Evolutionary conservation across 2,113 vertebrate genomes (phyloP), one percentile per base, ranked within the genome.

Genomic region (Takifugu bimaculatus): DNA sequence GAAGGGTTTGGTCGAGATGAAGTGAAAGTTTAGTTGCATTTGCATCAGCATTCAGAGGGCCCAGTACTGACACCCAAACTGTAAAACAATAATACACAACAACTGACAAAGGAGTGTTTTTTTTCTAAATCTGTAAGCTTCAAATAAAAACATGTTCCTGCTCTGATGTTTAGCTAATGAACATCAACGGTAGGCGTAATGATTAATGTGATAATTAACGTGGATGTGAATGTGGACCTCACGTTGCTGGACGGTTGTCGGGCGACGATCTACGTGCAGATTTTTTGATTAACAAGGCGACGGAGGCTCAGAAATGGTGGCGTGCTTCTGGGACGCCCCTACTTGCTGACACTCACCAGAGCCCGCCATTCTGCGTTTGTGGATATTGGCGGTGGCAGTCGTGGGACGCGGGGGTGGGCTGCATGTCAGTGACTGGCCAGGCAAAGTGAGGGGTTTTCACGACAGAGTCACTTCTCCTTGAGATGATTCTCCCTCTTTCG

Each of bases 391-490:
- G 53, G 13, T 48, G 45, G 64, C 35, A 50, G 27, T 61, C 44
- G 68, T 51, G 58, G 49, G 14, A 55, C 51, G 57, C 70, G 63
- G 71, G 57, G 49, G 58, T 54, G 49, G 65, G 60, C 71, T 26
- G 68, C 57, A 61, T 39, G 53, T 72, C 35, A 39, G 58, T 11
- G 13, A 72, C 47, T 57, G 54, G 50, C 60, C 59, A 64, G 75
- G 67, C 75, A 70, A 74, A 73, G 44, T 39, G 45, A 75, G 76
- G 77, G 57, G 53, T 51, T 50, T 26, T 81, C 74, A 63, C 54
- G 59, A 63, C 72, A 82, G 76, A 81, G 88, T 86, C 82, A 74
- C 45, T 51, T 86, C 80, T 86, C 83, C 63, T 77, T 75, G 52
- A 75, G 75, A 70, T 78, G 55, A 82, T 65, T 73, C 60, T 59